phyloP scores from a whole-genome alignment of 2,888 invertebrate genomes.

The Papilio elwesi region DNA sequence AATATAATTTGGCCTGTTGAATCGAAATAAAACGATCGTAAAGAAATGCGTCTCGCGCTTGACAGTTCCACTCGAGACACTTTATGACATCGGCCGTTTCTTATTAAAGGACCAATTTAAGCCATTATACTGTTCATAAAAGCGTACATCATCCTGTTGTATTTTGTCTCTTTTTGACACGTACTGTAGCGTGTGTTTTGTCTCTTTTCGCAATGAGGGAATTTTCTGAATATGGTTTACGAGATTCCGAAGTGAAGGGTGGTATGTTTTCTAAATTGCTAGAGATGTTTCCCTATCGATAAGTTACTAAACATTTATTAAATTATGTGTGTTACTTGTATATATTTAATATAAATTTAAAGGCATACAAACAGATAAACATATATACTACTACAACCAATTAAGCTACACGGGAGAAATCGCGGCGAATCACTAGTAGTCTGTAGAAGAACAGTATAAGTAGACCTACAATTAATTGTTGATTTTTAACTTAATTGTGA shows the following conservation, averaged over 20 bases:
- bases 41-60: constrained; percentile 61
- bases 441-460: no score
- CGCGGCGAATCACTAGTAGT: no score
- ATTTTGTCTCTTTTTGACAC: constrained; percentile 58
- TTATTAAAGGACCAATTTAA: constrained; percentile 82
- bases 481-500: no score
- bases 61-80: constrained; percentile 72
- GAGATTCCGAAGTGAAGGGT: constrained; percentile 74
- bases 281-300: constrained; percentile 50
- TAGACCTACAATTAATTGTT: no score
- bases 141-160: constrained; percentile 81
- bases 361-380: no score
- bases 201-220: constrained; percentile 55
- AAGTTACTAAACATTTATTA: constrained; percentile 17
- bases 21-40: constrained; percentile 54
- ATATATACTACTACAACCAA: no score
- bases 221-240: constrained; percentile 73
- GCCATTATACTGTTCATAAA: constrained; percentile 81
- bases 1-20: constrained; percentile 49
- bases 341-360: no score
- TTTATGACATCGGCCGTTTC: constrained; percentile 71
- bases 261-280: constrained; percentile 73
- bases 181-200: constrained; percentile 43
- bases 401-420: no score
- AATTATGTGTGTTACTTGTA: constrained; percentile 2